These are phyloP conservation scores for Rallus limicola DNA, from an alignment of 2,113 vertebrate species.

Conservation along the genomic window DNA sequence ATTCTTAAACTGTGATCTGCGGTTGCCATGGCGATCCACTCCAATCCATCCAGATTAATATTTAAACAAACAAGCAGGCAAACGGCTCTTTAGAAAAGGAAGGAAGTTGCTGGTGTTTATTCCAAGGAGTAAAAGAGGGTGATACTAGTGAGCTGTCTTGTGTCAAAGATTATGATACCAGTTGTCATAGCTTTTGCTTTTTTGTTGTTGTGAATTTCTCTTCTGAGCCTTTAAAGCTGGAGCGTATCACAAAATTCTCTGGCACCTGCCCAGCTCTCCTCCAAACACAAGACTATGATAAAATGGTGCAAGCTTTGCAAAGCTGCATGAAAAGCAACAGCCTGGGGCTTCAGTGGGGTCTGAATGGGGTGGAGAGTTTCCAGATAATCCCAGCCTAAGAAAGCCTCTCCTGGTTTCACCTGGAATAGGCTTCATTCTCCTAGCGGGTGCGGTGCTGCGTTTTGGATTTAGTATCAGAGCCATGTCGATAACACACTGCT, in stretches of 20 bases:
- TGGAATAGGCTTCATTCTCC: no score
- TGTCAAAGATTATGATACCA: background rate
- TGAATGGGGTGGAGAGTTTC: background rate
- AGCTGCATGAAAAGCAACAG: background rate
- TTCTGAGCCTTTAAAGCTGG: background rate
- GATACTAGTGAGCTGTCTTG: background rate
- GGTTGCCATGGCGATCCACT: conserved; percentile 48
- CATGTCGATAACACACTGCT: no score
- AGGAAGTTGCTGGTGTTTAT: background rate
- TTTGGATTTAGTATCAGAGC: no score
- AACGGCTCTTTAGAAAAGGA: background rate
- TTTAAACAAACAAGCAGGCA: conserved; percentile 48
- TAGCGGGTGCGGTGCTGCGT: no score
- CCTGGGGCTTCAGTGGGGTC: background rate
- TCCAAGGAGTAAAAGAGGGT: background rate
- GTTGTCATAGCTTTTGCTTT: background rate
- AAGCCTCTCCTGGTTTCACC: background rate
- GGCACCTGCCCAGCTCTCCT: background rate
- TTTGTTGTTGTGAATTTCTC: background rate
- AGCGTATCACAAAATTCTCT: background rate
- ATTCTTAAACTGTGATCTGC: conserved; percentile 12
- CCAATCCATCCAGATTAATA: background rate
- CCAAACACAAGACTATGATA: background rate
- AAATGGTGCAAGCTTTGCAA: background rate
- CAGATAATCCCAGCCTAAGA: background rate